Percentiles rank a stretch among this genome's conserved stretches.
Evolutionary conservation across 23 tunicate genomes (phyloP).

Genomic region (Diplosoma virens): DNA sequence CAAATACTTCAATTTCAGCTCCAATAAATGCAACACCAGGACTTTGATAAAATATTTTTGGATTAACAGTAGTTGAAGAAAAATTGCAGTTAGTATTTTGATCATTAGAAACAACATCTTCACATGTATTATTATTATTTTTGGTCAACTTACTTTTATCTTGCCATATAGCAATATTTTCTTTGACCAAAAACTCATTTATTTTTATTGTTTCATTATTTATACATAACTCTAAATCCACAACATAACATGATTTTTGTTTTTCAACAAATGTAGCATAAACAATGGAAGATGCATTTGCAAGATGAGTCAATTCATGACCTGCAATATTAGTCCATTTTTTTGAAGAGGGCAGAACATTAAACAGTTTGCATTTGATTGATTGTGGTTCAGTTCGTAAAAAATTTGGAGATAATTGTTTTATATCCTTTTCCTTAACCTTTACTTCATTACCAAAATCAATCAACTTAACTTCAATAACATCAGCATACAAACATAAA

Average conservation of each 20-base stretch:
- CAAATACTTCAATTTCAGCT: conserved; percentile 36
- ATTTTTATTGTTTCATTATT: not conserved
- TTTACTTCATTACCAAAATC: conserved; percentile 68
- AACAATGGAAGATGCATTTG: not conserved
- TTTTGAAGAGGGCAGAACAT: conserved; percentile 19
- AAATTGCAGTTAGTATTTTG: not conserved
- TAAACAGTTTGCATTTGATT: conserved; percentile 42
- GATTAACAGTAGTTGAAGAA: not conserved
- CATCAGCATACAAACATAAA: conserved; percentile 21
- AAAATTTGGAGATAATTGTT: conserved; percentile 27
- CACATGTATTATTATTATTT: not conserved
- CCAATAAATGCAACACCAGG: conserved; percentile 66
- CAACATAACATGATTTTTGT: conserved; percentile 21
- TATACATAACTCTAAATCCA: not conserved
- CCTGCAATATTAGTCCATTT: conserved; percentile 40
- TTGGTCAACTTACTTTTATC: not conserved
- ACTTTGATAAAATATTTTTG: conserved; percentile 34
- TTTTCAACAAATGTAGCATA: conserved; percentile 42
- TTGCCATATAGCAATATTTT: conserved; percentile 21
- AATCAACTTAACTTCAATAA: conserved; percentile 61
- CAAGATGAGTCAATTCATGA: conserved; percentile 22
- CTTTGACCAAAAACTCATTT: conserved; percentile 20
- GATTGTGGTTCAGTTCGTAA: conserved; percentile 38
- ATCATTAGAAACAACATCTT: not conserved
- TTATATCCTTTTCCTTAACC: conserved; percentile 23